A percentile compares a stretch with the other conserved stretches of the same genome.
phyloP scores from a whole-genome alignment of 2,113 vertebrate species.

The Scalopus aquaticus region DNA sequence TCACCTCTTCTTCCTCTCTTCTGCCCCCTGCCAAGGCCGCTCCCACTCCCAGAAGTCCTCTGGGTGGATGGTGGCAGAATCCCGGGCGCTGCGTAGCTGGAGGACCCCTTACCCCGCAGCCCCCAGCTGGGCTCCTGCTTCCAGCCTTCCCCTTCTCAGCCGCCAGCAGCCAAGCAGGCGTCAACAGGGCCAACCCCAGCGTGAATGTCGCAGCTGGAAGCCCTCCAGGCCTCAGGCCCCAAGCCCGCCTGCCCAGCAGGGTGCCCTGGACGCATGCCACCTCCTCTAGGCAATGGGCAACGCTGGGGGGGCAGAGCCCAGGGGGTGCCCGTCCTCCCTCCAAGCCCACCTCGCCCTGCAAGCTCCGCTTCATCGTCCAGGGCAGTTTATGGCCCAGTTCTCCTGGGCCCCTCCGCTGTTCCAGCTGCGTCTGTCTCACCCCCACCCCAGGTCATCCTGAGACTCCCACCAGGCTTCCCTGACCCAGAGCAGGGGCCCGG shows the following conservation, averaged over 20 bases:
- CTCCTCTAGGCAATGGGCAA: fast-evolving
- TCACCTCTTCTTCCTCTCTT: neutral
- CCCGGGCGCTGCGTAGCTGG: fast-evolving
- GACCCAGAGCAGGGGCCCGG: neutral
- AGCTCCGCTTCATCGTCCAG: fast-evolving
- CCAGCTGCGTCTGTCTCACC: fast-evolving
- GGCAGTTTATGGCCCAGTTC: fast-evolving
- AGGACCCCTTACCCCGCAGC: neutral
- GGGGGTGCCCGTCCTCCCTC: no score
- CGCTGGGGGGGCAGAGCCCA: neutral
- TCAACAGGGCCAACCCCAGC: neutral
- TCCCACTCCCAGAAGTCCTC: neutral
- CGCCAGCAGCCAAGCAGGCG: fast-evolving
- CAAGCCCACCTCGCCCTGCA: neutral
- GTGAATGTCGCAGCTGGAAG: no score
- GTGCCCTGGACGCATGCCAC: no score
- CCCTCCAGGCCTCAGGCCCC: neutral
- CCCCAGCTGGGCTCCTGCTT: neutral
- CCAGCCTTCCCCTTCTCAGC: neutral
- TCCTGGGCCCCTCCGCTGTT: neutral
- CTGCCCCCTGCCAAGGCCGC: neutral
- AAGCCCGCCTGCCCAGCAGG: no score
- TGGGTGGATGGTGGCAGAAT: neutral
- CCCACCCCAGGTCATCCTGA: no score
- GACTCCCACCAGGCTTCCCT: no score